Conservation (phyloP, 2,797 vertebrate species). For the Sebastes oblongus region DNA sequence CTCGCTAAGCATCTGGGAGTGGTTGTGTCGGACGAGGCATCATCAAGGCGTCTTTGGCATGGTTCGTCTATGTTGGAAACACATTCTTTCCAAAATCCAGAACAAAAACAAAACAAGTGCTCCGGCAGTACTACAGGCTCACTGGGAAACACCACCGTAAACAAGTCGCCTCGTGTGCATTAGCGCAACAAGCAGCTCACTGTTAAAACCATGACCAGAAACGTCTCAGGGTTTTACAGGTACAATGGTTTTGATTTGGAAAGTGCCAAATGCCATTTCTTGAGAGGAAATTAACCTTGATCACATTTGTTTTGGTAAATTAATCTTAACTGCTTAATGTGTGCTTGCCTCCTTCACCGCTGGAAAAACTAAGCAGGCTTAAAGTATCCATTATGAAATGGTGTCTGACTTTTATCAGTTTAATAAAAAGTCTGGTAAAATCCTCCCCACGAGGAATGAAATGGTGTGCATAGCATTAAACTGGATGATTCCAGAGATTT, state of each 20-base stretch:
- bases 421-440: slow-evolving; percentile 47
- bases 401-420: slow-evolving; percentile 63
- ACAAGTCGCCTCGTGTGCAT: slow-evolving; percentile 66
- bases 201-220: slow-evolving; percentile 67
- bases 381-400: slow-evolving; percentile 43
- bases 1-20: slow-evolving; percentile 86
- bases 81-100: slow-evolving; percentile 87
- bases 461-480: slow-evolving; percentile 37
- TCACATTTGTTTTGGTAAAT: slow-evolving; percentile 74
- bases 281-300: slow-evolving; percentile 63
- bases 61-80: slow-evolving; percentile 88
- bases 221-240: slow-evolving; percentile 52
- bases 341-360: slow-evolving; percentile 21
- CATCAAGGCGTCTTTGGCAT: slow-evolving; percentile 89
- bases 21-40: slow-evolving; percentile 87
- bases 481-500: slow-evolving; percentile 31
- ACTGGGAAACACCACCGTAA: slow-evolving; percentile 82
- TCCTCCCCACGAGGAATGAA: slow-evolving; percentile 26
- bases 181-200: slow-evolving; percentile 48
- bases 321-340: slow-evolving; percentile 63
- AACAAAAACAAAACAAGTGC: slow-evolving; percentile 80
- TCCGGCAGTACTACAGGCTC: slow-evolving; percentile 62
- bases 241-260: slow-evolving; percentile 62
- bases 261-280: slow-evolving; percentile 48
- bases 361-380: slow-evolving; percentile 45